These are phyloP conservation scores for Acronicta leporina DNA, from an alignment of 2,888 invertebrate species.

Conservation along the genomic window DNA sequence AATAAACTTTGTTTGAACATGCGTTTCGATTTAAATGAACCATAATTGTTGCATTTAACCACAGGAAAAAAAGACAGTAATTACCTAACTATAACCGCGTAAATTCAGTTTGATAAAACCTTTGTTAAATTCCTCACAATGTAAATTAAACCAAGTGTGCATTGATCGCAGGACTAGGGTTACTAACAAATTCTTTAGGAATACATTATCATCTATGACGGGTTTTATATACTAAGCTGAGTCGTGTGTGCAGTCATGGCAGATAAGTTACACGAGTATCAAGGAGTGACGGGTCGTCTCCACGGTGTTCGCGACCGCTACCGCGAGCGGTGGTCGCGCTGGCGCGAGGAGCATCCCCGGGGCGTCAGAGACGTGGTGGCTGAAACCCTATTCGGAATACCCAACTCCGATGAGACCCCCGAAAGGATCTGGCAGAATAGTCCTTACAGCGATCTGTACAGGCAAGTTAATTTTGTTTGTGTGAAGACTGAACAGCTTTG, in stretches of 20 bases:
- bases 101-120: neutral
- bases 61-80: too few species aligned
- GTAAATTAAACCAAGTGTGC: neutral
- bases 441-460: slow-evolving; percentile 78
- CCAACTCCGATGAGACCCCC: slow-evolving; percentile 77
- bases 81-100: too few species aligned
- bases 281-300: slow-evolving; percentile 92
- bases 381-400: slow-evolving; percentile 80
- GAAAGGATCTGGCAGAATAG: slow-evolving; percentile 79
- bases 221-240: too few species aligned
- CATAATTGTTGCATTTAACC: neutral
- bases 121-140: neutral
- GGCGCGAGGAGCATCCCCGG: slow-evolving; percentile 90
- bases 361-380: slow-evolving; percentile 87
- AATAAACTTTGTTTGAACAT: neutral
- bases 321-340: slow-evolving; percentile 90
- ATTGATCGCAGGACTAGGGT: too few species aligned
- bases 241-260: slow-evolving; percentile 84
- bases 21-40: neutral
- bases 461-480: slow-evolving; percentile 62
- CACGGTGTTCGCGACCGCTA: slow-evolving; percentile 91
- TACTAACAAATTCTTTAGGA: neutral
- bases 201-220: neutral
- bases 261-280: slow-evolving; percentile 94
- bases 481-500: neutral